Evolutionary conservation across 1,140 invertebrate species (phyloP).

Genomic region (roundworm (Caenorhabditis elegans)): WBcel235 BX284606.5:4557501-4558000

Average conservation of each 20-base stretch:
- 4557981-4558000: constrained; percentile 49
- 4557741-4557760: constrained; percentile 16
- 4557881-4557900: neutral
- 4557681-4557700: constrained; percentile 39
- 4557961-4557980: constrained; percentile 32
- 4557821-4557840: constrained; percentile 27
- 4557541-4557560: constrained; percentile 52
- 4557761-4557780: constrained; percentile 31
- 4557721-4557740: constrained; percentile 42
- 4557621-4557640: neutral
- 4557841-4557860: neutral
- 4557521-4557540: constrained; percentile 36
- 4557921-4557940: constrained; percentile 6
- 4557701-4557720: constrained; percentile 38
- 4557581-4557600: neutral
- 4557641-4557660: constrained; percentile 5
- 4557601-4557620: neutral
- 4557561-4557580: neutral
- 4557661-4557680: neutral
- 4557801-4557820: constrained; percentile 13
- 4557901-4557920: neutral
- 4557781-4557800: constrained; percentile 12
- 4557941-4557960: constrained; percentile 20
- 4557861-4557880: too few relatives aligned
- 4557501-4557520: constrained; percentile 6